Percentiles rank a stretch among this genome's conserved stretches.
Evolutionary conservation across 2,888 invertebrate genomes (phyloP).

Genomic region (Lycocerus yunnanus): DNA sequence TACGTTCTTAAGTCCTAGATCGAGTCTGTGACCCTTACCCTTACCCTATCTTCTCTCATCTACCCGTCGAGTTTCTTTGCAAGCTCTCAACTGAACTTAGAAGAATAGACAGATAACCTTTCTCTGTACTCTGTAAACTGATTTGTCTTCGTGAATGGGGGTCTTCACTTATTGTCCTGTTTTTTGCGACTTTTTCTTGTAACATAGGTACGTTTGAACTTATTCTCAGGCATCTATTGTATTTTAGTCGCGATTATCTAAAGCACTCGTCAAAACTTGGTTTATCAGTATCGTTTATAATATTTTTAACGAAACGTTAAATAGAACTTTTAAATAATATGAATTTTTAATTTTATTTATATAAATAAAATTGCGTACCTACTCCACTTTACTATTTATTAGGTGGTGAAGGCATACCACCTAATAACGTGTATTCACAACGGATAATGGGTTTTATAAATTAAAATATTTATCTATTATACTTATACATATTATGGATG

Average conservation of each 20-base stretch:
- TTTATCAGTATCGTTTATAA: neutral
- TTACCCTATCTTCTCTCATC: constrained; percentile 39
- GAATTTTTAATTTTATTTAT: neutral
- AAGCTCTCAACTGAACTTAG: constrained; percentile 37
- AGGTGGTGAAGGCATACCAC: neutral
- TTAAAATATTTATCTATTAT: too few species aligned
- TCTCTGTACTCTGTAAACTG: constrained; percentile 40
- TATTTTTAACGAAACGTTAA: neutral
- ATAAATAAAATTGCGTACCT: too few species aligned
- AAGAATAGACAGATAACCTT: constrained; percentile 41
- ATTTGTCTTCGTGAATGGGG: constrained; percentile 41
- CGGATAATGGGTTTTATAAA: neutral
- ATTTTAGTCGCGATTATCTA: constrained; percentile 25
- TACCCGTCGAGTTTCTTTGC: constrained; percentile 35
- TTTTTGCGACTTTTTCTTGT: constrained; percentile 33
- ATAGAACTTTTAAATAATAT: neutral
- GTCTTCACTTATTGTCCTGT: constrained; percentile 35
- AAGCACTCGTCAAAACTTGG: neutral
- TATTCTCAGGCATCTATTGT: constrained; percentile 29
- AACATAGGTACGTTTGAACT: constrained; percentile 29
- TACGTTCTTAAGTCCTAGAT: constrained; percentile 22
- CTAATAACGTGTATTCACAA: neutral
- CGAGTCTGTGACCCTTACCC: constrained; percentile 37
- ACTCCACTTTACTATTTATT: too few species aligned
- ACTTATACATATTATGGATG: too few species aligned